phyloP scores from a whole-genome alignment of 2,113 vertebrate species.

The Camelus dromedarius region DNA sequence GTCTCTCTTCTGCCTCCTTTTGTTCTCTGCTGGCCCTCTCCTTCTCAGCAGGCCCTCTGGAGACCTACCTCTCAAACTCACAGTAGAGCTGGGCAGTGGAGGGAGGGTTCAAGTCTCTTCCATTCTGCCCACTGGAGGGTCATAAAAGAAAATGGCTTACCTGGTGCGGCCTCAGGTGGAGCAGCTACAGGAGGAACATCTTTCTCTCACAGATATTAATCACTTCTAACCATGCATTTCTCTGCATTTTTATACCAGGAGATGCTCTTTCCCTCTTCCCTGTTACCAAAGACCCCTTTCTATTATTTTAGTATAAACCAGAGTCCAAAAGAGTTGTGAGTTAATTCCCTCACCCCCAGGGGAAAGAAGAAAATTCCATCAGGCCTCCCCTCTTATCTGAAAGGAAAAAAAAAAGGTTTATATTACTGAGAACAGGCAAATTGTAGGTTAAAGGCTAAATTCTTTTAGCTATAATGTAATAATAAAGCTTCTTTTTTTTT shows the following conservation, averaged over 20 bases:
- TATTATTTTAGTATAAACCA: conserved; percentile 26
- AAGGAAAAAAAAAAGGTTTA: conserved; percentile 41
- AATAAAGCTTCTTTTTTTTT: conserved; percentile 34
- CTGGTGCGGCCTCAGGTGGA: background rate
- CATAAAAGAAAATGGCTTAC: background rate
- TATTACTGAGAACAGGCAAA: conserved; percentile 33
- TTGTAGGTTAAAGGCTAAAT: conserved; percentile 72
- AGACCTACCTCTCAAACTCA: background rate
- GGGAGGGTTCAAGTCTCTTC: background rate
- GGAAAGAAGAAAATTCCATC: conserved; percentile 53
- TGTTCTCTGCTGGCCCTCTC: background rate
- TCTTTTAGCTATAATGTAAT: conserved; percentile 68
- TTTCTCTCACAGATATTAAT: background rate
- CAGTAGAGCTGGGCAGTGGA: background rate
- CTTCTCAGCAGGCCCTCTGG: background rate
- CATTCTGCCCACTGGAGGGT: background rate
- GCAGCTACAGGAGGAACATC: background rate
- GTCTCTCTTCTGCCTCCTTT: background rate
- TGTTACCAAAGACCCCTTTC: background rate
- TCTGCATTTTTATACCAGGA: background rate
- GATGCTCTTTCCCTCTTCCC: background rate
- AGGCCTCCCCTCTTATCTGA: conserved; percentile 26
- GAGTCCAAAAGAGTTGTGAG: background rate
- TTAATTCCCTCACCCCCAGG: conserved; percentile 5
- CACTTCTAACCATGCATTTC: background rate